Conservation (phyloP, 2,797 vertebrate species). For the Protosalanx chinensis region DNA sequence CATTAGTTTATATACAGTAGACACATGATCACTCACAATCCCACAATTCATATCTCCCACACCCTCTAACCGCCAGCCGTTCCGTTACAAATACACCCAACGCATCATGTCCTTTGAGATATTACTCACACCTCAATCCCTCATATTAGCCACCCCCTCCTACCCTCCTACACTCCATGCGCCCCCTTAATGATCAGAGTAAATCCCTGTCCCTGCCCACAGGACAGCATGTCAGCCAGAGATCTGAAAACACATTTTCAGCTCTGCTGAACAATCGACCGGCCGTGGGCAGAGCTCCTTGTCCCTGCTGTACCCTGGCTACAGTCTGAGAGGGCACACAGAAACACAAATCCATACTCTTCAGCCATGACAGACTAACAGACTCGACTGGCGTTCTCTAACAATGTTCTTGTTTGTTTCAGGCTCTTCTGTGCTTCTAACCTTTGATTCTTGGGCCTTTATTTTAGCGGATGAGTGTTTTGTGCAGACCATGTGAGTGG, state of each 20-base stretch:
- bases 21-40: neutral
- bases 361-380: conserved; percentile 48
- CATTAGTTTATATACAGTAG: conserved; percentile 27
- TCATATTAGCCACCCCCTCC: neutral
- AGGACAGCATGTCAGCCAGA: conserved; percentile 71
- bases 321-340: conserved; percentile 49
- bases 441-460: neutral
- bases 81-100: neutral
- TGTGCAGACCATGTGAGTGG: neutral
- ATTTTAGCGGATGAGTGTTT: neutral
- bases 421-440: conserved; percentile 17
- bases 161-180: neutral
- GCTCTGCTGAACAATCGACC: conserved; percentile 77
- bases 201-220: conserved; percentile 52
- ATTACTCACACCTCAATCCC: neutral
- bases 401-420: conserved; percentile 19
- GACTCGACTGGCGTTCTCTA: conserved; percentile 52
- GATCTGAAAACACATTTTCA: conserved; percentile 79
- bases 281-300: conserved; percentile 64
- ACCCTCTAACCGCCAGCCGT: neutral
- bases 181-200: conserved; percentile 56
- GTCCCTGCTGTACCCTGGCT: conserved; percentile 64
- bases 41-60: conserved; percentile 18
- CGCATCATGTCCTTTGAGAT: neutral
- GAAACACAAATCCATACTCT: conserved; percentile 64